Conservation (phyloP, 2,888 invertebrate species). For the Schizaphis graminum region DNA sequence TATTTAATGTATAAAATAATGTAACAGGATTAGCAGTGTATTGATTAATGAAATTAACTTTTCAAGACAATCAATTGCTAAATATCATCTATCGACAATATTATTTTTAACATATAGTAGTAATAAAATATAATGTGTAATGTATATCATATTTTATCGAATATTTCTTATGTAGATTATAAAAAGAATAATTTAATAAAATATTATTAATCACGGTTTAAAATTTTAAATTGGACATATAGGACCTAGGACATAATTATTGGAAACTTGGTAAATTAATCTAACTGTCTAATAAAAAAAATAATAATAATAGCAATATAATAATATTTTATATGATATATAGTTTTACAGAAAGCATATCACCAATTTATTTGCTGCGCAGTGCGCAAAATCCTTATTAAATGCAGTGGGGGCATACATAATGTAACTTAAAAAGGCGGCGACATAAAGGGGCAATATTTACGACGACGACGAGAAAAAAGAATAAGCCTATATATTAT, state of each 20-base stretch:
- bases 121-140: too few species aligned
- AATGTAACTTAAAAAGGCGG: constrained; percentile 46
- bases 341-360: neutral
- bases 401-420: neutral
- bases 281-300: neutral
- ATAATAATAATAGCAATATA: neutral
- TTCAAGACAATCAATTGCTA: too few species aligned
- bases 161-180: neutral
- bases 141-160: neutral
- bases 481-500: constrained; percentile 47
- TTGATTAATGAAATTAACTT: neutral
- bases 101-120: too few species aligned
- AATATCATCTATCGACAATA: too few species aligned
- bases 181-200: neutral
- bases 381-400: constrained; percentile 33
- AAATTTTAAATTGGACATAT: too few species aligned
- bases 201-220: too few species aligned
- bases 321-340: constrained; percentile 12
- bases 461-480: neutral
- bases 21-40: neutral
- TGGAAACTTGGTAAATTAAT: neutral
- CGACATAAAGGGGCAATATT: neutral
- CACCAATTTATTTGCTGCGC: constrained; percentile 30
- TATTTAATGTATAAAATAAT: neutral
- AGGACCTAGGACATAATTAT: too few species aligned